Evolutionary conservation across 2,797 vertebrate genomes (phyloP).

Genomic region (Miichthys miiuy): DNA sequence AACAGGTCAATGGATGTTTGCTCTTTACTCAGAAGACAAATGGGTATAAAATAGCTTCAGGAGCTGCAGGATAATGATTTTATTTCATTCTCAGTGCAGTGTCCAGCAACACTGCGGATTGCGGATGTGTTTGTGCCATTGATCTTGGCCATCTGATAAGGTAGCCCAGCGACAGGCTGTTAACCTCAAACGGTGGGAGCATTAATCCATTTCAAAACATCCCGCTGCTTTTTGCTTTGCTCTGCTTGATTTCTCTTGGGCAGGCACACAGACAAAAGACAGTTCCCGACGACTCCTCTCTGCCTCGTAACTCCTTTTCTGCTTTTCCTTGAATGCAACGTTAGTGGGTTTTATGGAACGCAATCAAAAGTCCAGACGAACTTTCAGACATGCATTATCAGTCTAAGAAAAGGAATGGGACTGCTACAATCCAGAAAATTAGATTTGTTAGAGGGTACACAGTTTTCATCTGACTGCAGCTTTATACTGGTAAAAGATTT

Average conservation of each 20-base stretch:
- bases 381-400: conserved; percentile 20
- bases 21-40: conserved; percentile 59
- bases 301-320: conserved; percentile 19
- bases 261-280: conserved; percentile 38
- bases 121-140: conserved; percentile 78
- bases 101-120: conserved; percentile 63
- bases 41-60: conserved; percentile 46
- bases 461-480: conserved; percentile 40
- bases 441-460: conserved; percentile 38
- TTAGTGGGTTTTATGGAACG: conserved; percentile 19
- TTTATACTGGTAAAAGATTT: conserved; percentile 40
- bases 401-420: background rate
- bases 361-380: conserved; percentile 39
- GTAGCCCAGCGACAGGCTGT: conserved; percentile 80
- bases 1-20: conserved; percentile 60
- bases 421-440: conserved; percentile 27
- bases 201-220: conserved; percentile 80
- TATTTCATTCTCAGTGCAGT: conserved; percentile 62
- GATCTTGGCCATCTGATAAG: conserved; percentile 83
- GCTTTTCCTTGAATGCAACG: conserved; percentile 2
- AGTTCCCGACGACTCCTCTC: conserved; percentile 2
- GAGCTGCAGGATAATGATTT: conserved; percentile 71
- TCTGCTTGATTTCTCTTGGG: conserved; percentile 58
- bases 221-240: conserved; percentile 60
- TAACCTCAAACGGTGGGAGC: conserved; percentile 80